Percentiles rank a stretch among this genome's conserved stretches.
These are phyloP conservation scores for Basileuterus tristriatus DNA, from an alignment of 2,797 vertebrate genomes.

Conservation along the genomic window DNA sequence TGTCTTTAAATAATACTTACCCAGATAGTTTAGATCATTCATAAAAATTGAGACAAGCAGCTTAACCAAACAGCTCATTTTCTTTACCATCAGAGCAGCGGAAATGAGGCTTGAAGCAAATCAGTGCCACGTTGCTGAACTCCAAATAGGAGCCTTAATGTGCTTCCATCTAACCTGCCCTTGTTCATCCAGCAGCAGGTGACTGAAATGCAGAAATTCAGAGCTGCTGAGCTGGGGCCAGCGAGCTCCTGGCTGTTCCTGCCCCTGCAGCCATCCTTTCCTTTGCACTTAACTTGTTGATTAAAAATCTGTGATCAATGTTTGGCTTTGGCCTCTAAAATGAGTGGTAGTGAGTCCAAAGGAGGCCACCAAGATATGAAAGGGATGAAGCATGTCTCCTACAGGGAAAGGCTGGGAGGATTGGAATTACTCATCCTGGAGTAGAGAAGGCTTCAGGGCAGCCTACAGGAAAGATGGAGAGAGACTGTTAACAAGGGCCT, in stretches of 20 bases:
- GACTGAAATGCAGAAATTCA: not conserved
- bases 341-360: not conserved
- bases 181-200: not conserved
- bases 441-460: not conserved
- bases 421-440: not conserved
- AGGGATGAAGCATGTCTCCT: not conserved
- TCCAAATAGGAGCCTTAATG: not conserved
- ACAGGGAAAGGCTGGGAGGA: not conserved
- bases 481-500: not conserved
- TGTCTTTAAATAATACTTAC: not conserved
- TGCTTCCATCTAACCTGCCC: not conserved
- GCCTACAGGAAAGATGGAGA: not conserved
- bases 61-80: slow-evolving; percentile 50
- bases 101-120: slow-evolving; percentile 52
- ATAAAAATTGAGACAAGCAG: slow-evolving; percentile 18
- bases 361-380: not conserved
- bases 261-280: not conserved
- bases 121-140: slow-evolving; percentile 53
- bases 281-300: not conserved
- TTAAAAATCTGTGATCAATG: not conserved
- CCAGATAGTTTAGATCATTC: slow-evolving; percentile 23
- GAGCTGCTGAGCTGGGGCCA: not conserved
- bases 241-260: not conserved
- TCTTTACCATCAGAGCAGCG: not conserved
- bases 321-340: not conserved